Evolutionary conservation across 2,888 invertebrate species (phyloP), one percentile per base, ranked within the genome.

Genomic region (Lacanobia wlatinum): DNA sequence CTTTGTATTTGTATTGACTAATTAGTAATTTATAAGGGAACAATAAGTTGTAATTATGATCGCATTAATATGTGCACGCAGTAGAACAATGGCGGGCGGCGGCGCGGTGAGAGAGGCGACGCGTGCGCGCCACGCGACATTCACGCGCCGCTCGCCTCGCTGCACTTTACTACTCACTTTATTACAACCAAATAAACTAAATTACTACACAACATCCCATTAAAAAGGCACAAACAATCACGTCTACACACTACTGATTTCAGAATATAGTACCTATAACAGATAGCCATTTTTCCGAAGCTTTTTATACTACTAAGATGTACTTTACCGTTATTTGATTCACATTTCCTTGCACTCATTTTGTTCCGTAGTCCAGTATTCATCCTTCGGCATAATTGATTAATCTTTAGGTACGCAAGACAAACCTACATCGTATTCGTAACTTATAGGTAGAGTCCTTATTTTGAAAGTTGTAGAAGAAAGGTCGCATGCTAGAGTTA

Each of bases 101-200:
- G 68, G 18, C 8, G 14, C 12, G 12, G 58, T 12, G 21, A 6
- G 70, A 71, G 73, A 48, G 53, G 28, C 10, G 83, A 84, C 89
- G 88, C 87, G 88, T 86, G 91, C 83, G 73, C 73, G 87, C 79
- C 93, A 90, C 92, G 91, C 88, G 91, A 83, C 87, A 55, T 78
- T 64, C 80, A 62, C 85, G 78, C 87, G 83, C 66, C 59, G 59
- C 63, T 59, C 64, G 70, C 70, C 43, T 64, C 58, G 28, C 52
- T 40, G n/a, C 53, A 40, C 46, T 46, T 34, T 46, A 53, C 60
- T 72, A 59, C 23, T 59, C 43, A 62, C 34, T 56, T 59, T 62
- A 46, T 55, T 52, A 63, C 21, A 5, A 55, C 38, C 18, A 21
- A 59, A 48, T 55, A 21, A 58, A 46, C 10, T 43, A 38, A 23